Base-by-base conservation (phyloP, 2,888 invertebrate genomes). In the Tenthredo scrophulariae region DNA sequence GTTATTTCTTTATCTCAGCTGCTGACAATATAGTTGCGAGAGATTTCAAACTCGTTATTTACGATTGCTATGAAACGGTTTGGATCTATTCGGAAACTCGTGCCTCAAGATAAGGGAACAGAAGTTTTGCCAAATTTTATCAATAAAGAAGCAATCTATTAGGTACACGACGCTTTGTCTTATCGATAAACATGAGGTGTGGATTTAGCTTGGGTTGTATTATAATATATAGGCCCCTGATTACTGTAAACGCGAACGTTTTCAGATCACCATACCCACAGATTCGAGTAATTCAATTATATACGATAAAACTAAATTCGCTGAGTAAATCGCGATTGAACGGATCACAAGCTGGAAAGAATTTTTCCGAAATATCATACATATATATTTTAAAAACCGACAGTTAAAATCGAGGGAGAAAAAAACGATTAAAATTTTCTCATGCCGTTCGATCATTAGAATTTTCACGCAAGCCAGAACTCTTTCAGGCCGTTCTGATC, bases 361-460 rank as follows among this genome's bases (percentile, higher is more conserved):
- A 43, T 74, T 74, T 15, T n/a, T 37, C 7, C 1, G n/a, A 40
- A 40, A n/a, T n/a, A 62, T n/a, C n/a, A n/a, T n/a, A 4, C 26
- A 65, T 72, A 18, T 43, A 43, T 43, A 4, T 74, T 74, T 43
- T 3, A 43, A 43, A 74, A 40, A 74, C 72, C 18, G 29, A 18
- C 67, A 33, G 33, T 67, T 43, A 26, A 74, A 43, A 40, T 74
- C 72, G 40, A 43, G 1, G 22, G n/a, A 9, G n/a, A 0, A 43
- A 87, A 88, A 88, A 89, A 92, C 92, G 92, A 92, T 92, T 92
- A 92, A 92, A 91, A 88, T 85, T 86, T 92, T 92, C 92, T 91
- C 92, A 91, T 91, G 90, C 88, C 90, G 89, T 87, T 92, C 92
- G 91, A 92, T 92, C 92, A 92, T 93, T 92, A 92, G 89, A 89